Percentiles rank a stretch among this genome's conserved stretches.
These are phyloP conservation scores for Decapterus maruadsi DNA, from an alignment of 2,797 vertebrate genomes.

Conservation along the genomic window DNA sequence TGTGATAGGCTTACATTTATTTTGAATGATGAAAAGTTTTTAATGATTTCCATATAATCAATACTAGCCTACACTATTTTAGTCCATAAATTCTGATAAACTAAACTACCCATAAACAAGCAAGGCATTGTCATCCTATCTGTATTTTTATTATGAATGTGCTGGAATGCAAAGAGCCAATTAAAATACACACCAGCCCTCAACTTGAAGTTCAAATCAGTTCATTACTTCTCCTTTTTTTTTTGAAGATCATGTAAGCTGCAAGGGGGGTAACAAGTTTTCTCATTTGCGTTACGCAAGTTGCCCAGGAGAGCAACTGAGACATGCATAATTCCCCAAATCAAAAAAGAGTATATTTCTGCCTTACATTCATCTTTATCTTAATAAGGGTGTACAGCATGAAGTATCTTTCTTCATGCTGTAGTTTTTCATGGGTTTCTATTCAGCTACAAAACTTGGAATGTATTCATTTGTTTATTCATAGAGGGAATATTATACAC, in stretches of 20 bases:
- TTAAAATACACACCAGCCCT: constrained; percentile 67
- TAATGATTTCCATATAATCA: too few species aligned
- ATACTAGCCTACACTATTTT: neutral
- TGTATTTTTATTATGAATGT: constrained; percentile 52
- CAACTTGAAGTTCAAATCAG: constrained; percentile 51
- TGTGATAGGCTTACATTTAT: too few species aligned
- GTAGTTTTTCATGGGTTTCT: constrained; percentile 17
- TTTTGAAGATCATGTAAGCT: constrained; percentile 39
- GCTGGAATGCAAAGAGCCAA: constrained; percentile 68
- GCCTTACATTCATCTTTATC: constrained; percentile 22
- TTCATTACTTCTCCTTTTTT: constrained; percentile 62
- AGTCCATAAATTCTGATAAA: constrained; percentile 3
- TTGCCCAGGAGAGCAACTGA: constrained; percentile 36
- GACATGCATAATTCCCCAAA: constrained; percentile 45
- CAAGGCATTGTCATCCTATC: constrained; percentile 32
- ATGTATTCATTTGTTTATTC: constrained; percentile 42
- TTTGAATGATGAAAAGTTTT: too few species aligned
- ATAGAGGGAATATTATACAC: constrained; percentile 38
- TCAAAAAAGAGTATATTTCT: constrained; percentile 60
- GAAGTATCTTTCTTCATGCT: constrained; percentile 5
- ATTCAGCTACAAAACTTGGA: constrained; percentile 6
- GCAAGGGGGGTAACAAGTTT: constrained; percentile 50
- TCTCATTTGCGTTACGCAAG: constrained; percentile 58
- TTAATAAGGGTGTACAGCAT: constrained; percentile 54
- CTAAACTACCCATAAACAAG: constrained; percentile 16